Evolutionary conservation across 1,140 invertebrate species (phyloP), one percentile per base, ranked within the genome.

Genomic region (Drosophila sp.): DNA sequence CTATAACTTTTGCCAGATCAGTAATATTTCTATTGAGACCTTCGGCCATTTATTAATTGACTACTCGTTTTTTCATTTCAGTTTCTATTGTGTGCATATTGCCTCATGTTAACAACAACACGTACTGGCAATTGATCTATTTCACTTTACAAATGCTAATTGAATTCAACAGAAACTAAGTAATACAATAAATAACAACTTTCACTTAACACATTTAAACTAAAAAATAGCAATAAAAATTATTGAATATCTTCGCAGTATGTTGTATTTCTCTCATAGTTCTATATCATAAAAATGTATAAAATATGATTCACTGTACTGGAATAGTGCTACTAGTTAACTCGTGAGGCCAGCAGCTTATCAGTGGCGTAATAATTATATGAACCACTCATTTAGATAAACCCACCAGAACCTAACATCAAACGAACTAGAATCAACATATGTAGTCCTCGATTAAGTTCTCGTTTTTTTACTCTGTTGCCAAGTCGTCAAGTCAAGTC

Each of bases 301-400:
- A 50, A 23, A 50, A 27, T 27, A 50, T 50, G 23, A 50, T 50
- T 50, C 44, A 10, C 4, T 41, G 4, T 10, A 11, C 8, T 11
- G 4, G 11, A 11, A 8, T 1, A 40, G 11, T 17, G n/a, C 40
- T 25, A 25, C 23, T 8, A 27, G 11, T 47, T 3, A 50, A 1
- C 1, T 2, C 7, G 0, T 23, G 10, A 50, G 57, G 25, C 8
- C 25, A 38, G 30, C 29, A 41, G 47, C 81, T 86, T 84, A 84
- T 84, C 81, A 74, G 55, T 60, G 44, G 33, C 73, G 57, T 58
- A 74, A 73, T 75, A 68, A 73, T 70, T 71, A 71, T 81, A 80
- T 66, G 61, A 73, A 50, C 10, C 68, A 61, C 35, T 70, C 35
- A 57, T 66, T 84, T 69, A 77, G 81, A 81, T 76, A 76, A 75